Percentiles rank a stretch among this genome's conserved stretches.
Conservation (phyloP, 2,113 vertebrate species). For the Leucosticte australis region DNA sequence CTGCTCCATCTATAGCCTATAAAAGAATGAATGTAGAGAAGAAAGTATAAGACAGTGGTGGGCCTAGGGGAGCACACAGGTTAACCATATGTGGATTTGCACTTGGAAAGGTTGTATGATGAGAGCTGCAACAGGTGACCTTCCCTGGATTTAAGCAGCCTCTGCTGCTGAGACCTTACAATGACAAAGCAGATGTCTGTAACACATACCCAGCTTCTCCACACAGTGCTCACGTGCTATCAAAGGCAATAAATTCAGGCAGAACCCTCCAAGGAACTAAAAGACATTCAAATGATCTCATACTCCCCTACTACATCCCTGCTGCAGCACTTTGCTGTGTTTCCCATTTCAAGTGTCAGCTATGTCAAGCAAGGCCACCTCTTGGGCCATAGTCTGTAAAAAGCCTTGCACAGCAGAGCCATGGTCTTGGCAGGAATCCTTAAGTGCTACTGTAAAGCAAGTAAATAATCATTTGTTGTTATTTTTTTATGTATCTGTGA, state of each 20-base stretch:
- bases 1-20: neutral
- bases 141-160: neutral
- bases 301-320: neutral
- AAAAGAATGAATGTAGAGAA: neutral
- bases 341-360: neutral
- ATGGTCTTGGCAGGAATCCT: neutral
- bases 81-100: neutral
- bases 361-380: neutral
- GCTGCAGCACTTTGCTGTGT: neutral
- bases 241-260: neutral
- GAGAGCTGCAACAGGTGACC: neutral
- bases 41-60: neutral
- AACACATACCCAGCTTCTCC: neutral
- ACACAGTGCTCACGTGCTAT: fast-evolving
- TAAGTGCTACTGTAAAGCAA: neutral
- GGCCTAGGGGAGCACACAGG: neutral
- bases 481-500: neutral
- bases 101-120: neutral
- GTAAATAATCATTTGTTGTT: neutral
- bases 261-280: neutral
- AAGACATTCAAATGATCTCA: neutral
- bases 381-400: neutral
- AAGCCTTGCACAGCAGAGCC: too few relatives aligned
- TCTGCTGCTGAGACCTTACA: neutral
- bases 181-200: neutral